Evolutionary conservation across 2,797 vertebrate genomes (phyloP), one percentile per base, ranked within the genome.

Genomic region (Microcaecilia unicolor): DNA sequence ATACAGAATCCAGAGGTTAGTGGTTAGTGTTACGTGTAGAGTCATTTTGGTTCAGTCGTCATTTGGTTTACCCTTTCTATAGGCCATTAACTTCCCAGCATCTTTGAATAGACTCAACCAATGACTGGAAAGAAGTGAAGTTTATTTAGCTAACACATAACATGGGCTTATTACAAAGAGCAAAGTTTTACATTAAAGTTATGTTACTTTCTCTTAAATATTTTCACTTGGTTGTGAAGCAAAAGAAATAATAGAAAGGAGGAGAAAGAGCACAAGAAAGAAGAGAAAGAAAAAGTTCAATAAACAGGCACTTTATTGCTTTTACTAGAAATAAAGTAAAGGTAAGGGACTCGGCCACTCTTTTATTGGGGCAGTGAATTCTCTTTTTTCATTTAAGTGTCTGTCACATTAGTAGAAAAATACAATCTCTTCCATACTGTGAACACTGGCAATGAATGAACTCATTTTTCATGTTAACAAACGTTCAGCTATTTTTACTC

Each of bases 261-360:
- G 51, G 28, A 15, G 34, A 24, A 22, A 10, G 13, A 13, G 16
- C 44, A 45, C 45, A 17, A 35, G 40, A 43, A 44, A n/a, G n/a
- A n/a, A n/a, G n/a, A n/a, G n/a, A n/a, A 25, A 22, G 30, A 34
- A 35, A 52, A 85, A 74, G 64, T 69, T 64, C 76, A 63, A 67
- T 84, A 82, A 86, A 79, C 59, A 57, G 42, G 55, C 46, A 44
- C 73, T 89, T 86, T 84, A 88, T 78, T 76, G 72, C 64, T 61
- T 30, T 55, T 57, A 40, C 54, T 61, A 36, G 67, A 66, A 69
- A 64, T 68, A 58, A 72, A 72, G 55, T 44, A 69, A 34, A 15
- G 19, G 26, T 44, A 51, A 55, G 36, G 42, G 47, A 47, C 21
- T 25, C 44, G 50, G 48, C 43, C 40, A 30, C 47, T 40, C 38